Evolutionary conservation across 2,113 vertebrate species (phyloP).

Genomic region (Benitochromis conjunctus): DNA sequence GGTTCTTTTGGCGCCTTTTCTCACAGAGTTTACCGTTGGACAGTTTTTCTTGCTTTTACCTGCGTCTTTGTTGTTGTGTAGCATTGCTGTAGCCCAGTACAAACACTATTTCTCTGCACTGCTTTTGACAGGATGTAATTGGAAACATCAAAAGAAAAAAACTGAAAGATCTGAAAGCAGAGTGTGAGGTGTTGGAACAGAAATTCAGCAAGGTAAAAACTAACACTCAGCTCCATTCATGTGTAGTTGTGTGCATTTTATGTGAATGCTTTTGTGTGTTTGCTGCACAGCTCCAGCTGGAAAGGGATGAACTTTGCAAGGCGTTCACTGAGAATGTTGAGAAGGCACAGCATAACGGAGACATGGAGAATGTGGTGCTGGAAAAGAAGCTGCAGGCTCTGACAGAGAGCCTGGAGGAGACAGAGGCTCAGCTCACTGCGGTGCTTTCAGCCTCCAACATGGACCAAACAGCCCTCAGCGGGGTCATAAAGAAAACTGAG

Average conservation of each 20-base stretch:
- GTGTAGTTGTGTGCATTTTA: background rate
- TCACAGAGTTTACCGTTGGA: background rate
- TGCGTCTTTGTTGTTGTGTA: background rate
- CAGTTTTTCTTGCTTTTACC: background rate
- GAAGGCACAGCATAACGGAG: constrained; percentile 79
- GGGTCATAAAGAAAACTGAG: constrained; percentile 78
- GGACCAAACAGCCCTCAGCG: constrained; percentile 70
- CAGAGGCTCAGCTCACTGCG: constrained; percentile 80
- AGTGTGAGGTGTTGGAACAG: constrained; percentile 81
- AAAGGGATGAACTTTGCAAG: constrained; percentile 79
- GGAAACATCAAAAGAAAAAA: constrained; percentile 76
- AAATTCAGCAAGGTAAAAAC: constrained; percentile 79
- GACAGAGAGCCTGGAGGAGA: constrained; percentile 72
- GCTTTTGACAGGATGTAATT: constrained; percentile 66
- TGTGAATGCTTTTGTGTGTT: background rate
- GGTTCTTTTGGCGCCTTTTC: constrained; percentile 39
- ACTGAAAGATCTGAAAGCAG: constrained; percentile 77
- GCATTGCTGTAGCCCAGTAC: background rate
- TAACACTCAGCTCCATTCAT: background rate
- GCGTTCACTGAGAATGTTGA: constrained; percentile 78
- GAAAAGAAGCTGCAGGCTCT: constrained; percentile 79
- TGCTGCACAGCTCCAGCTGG: constrained; percentile 79
- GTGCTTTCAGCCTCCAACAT: constrained; percentile 77
- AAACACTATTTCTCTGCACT: background rate
- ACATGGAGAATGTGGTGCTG: constrained; percentile 78